Base-by-base conservation (phyloP, 2,888 invertebrate genomes). In the Sphaerophoria rueppellii region DNA sequence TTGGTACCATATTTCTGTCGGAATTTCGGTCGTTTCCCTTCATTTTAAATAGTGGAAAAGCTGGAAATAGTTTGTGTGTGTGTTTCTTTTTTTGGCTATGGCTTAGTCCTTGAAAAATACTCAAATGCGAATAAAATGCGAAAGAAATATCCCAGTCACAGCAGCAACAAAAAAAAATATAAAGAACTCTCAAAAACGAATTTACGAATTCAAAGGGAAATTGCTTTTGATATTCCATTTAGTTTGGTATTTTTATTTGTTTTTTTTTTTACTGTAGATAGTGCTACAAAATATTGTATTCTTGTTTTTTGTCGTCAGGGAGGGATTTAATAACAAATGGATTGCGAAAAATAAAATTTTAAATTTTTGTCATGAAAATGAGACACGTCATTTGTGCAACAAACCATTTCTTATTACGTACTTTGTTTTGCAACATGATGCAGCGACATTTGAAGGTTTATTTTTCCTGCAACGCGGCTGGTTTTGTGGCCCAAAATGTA, bases 141-240 rank as follows among this genome's bases (percentile, higher is more conserved):
- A 65, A 65, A 60, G 11, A 14, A 74, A 58, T 63, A 77, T n/a
- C n/a, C n/a, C n/a, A n/a, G 24, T 24, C 52, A 65, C 6, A 43
- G 4, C 6, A 43, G 9, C 43, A 43, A 6, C n/a, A 58, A 69
- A 35, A 75, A 74, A 75, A 75, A 24, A 24, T 2, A 24, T 2
- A 24, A 2, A 24, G 2, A 24, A 24, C 24, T 24, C 60, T 71
- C 43, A 43, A 72, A 83, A 80, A 85, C 81, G 73, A 81, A 85
- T 81, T 85, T 85, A 81, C 77, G 65, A 85, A 73, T 85, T 85
- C 85, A 85, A 85, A 85, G 81, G 81, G 85, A 85, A 85, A 85
- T 85, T 85, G 85, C 85, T 80, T 81, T 81, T 85, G 85, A 73
- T 77, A 85, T 85, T 77, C 65, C 73, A 81, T 77, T 73, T 55